phyloP scores from a whole-genome alignment of 1,140 invertebrate species.

The Littorina saxatilis region DNA sequence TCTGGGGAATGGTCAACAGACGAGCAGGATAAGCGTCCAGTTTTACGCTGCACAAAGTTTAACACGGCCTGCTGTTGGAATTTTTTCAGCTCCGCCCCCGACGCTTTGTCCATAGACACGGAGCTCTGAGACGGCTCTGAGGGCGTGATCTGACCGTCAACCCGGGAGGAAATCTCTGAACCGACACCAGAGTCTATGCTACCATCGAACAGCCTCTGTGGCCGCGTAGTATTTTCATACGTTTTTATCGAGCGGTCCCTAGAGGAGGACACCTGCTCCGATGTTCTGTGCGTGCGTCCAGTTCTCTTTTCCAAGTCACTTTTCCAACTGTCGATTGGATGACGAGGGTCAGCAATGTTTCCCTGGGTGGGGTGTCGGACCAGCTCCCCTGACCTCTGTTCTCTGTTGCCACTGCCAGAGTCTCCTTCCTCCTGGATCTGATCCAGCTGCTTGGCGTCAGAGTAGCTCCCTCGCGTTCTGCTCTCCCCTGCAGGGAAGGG shows the following conservation, averaged over 20 bases:
- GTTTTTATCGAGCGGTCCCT: background rate
- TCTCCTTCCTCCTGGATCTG: conserved; percentile 63
- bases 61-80: conserved; percentile 89
- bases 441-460: conserved; percentile 52
- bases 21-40: conserved; percentile 45
- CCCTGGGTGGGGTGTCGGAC: background rate
- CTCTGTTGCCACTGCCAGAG: background rate
- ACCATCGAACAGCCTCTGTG: conserved; percentile 19
- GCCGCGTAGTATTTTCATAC: background rate
- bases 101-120: conserved; percentile 7
- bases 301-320: conserved; percentile 23
- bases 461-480: conserved; percentile 24
- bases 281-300: background rate
- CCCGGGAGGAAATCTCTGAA: conserved; percentile 9
- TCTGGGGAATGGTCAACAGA: conserved; percentile 27
- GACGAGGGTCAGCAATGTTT: background rate
- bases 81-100: conserved; percentile 85
- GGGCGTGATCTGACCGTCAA: background rate
- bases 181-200: conserved; percentile 36
- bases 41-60: conserved; percentile 89
- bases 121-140: background rate
- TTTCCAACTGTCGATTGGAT: conserved; percentile 7
- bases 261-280: background rate
- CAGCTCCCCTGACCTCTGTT: background rate
- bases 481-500: conserved; percentile 27